Base-by-base conservation (phyloP, 1,140 invertebrate species). In the Helicoverpa zea region DNA sequence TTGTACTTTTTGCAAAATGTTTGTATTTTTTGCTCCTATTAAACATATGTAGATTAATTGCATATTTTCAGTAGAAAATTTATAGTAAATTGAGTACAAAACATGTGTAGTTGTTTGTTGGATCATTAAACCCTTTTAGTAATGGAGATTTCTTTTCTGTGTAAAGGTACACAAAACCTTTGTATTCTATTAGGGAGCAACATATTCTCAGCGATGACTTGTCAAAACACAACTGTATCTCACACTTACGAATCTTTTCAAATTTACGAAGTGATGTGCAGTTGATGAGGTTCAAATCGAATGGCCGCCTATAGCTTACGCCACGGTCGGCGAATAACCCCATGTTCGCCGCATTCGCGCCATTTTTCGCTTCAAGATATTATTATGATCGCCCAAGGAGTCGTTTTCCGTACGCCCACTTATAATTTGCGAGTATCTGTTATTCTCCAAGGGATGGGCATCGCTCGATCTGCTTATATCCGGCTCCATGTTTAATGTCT, bases 341-440 rank as follows among this genome's bases (percentile, higher is more conserved):
- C 12, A 79, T 58, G 59, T 51, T 78, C 87, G 81, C 83, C 83
- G 85, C 83, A 81, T 83, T 81, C 84, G 73, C 82, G 72, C 85
- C 87, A 89, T 90, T 91, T 92, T 92, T 93, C 87, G 78, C 78
- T 82, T 81, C 79, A 86, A 89, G 90, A 93, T 93, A 89, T 90
- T 86, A 91, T 90, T 90, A 92, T 86, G 88, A 81, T 86, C 88
- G 90, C 88, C 91, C 70, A 83, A 90, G 91, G 90, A 90, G 89
- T 83, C 86, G 87, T 91, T 90, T 84, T 66, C 85, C 61, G 78
- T 80, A 82, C 86, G 82, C 82, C 86, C 85, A 85, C 85, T 89
- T 90, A 90, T 91, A 89, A 89, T 90, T 92, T 88, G 88, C 87
- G 84, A 86, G 88, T 85, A 87, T 88, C 86, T 74, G 83, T 80